Evolutionary conservation across 2,113 vertebrate genomes (phyloP), one percentile per base, ranked within the genome.

Genomic region (Oriolus oriolus): DNA sequence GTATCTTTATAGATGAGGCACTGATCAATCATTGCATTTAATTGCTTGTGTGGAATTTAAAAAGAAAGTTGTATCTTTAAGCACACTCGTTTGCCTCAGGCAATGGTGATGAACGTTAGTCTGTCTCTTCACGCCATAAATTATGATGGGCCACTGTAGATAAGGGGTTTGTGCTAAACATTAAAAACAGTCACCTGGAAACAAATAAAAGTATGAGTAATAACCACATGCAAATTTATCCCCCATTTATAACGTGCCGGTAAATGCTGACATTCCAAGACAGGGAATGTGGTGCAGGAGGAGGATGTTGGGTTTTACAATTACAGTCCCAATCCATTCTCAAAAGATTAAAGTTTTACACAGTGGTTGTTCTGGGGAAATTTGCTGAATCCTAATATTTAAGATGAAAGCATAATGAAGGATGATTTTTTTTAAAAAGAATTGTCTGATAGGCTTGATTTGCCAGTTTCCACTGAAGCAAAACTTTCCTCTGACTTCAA

Each of bases 301-400:
- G 60, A 90, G 47, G 64, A 44, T 35, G 68, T n/a, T 74, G 79
- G 37, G 3, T 45, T 93, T 93, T 94, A 82, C 87, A 96, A 90
- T 93, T 96, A 83, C 82, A 92, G 82, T 85, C 90, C 73, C 39
- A 42, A 93, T 59, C 85, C 92, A 39, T 66, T 75, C 93, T 92
- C 82, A 23, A 64, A 92, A 96, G 93, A 96, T 92, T 96, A 92
- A 95, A 93, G 95, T 96, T 96, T 96, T 94, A 95, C 92, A 66
- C 85, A 70, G 96, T 83, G 76, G 90, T 90, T 90, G 92, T 94
- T 94, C 93, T 93, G 17, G 3, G 56, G 76, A 90, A 95, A 93
- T 86, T 81, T 92, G 95, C 88, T 96, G 92, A 96, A 93, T 96
- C 82, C 52, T 94, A 88, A 75, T 84, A 93, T 94, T 95, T 81